phyloP scores from a whole-genome alignment of 2,797 vertebrate genomes.

The Hozukius guyotensis region DNA sequence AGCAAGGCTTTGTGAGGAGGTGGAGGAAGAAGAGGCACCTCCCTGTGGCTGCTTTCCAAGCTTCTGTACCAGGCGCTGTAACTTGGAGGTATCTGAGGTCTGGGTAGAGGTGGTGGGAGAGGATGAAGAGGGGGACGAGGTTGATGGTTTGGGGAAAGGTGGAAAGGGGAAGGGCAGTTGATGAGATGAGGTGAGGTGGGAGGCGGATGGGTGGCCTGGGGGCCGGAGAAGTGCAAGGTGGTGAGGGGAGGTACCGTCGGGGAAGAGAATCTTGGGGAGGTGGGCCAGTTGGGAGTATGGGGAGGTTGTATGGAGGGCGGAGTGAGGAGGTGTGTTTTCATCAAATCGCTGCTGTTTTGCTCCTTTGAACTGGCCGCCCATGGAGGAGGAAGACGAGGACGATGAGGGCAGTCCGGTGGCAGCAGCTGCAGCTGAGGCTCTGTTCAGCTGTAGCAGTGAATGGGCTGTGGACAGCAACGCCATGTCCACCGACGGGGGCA shows the following conservation, averaged over 20 bases:
- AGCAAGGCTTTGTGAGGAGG: conserved; percentile 53
- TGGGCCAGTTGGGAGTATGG: conserved; percentile 85
- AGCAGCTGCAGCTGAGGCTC: conserved; percentile 79
- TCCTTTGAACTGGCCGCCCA: conserved; percentile 79
- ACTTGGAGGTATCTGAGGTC: conserved; percentile 91
- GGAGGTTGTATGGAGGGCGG: conserved; percentile 75
- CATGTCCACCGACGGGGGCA: conserved; percentile 86
- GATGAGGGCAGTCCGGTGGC: conserved; percentile 68
- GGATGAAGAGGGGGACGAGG: conserved; percentile 78
- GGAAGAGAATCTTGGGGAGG: conserved; percentile 87
- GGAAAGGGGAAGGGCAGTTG: conserved; percentile 84
- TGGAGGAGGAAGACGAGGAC: conserved; percentile 74
- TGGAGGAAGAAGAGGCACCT: conserved; percentile 54
- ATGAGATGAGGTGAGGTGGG: conserved; percentile 80
- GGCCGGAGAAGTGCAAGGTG: conserved; percentile 82
- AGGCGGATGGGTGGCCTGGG: conserved; percentile 69
- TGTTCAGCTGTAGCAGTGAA: conserved; percentile 84
- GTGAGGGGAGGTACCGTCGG: conserved; percentile 78
- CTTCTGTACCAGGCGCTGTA: conserved; percentile 92
- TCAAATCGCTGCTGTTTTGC: conserved; percentile 85
- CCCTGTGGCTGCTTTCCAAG: conserved; percentile 87
- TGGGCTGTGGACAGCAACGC: conserved; percentile 86
- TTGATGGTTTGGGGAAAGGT: conserved; percentile 82
- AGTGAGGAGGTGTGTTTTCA: conserved; percentile 86
- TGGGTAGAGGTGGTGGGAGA: conserved; percentile 75